phyloP scores from a whole-genome alignment of 2,797 vertebrate species.

The Intellagama lesueurii region DNA sequence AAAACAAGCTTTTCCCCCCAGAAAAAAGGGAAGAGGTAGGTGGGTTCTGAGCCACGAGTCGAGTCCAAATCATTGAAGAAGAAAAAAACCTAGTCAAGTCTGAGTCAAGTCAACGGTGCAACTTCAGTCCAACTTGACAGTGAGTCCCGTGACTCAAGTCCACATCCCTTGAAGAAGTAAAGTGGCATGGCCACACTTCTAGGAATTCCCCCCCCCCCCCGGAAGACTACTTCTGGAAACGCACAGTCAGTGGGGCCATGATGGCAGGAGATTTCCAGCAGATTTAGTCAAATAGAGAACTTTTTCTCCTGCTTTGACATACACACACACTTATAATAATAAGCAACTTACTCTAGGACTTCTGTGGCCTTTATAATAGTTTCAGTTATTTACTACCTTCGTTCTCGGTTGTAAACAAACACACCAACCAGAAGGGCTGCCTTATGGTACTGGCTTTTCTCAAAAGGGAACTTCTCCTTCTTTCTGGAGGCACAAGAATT shows the following conservation, averaged over 20 bases:
- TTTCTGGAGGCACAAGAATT: conserved; percentile 5
- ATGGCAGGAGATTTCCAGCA: too few relatives aligned
- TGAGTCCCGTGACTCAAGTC: too few relatives aligned
- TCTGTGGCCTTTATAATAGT: conserved; percentile 15
- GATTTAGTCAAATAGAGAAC: not conserved
- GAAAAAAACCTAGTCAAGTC: too few relatives aligned
- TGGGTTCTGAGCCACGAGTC: too few relatives aligned
- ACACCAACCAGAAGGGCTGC: not conserved
- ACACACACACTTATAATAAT: not conserved
- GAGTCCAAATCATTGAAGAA: too few relatives aligned
- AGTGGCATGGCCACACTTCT: too few relatives aligned
- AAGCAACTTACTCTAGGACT: not conserved
- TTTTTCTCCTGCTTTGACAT: not conserved
- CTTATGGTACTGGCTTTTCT: conserved; percentile 43
- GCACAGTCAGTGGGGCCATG: too few relatives aligned
- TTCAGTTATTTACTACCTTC: conserved; percentile 53
- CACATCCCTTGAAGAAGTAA: not conserved
- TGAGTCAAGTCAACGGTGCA: too few relatives aligned
- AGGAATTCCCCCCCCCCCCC: not conserved
- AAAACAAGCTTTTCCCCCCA: too few relatives aligned
- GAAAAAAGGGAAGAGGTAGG: too few relatives aligned
- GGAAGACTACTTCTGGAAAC: not conserved
- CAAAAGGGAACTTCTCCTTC: not conserved
- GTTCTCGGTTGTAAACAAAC: not conserved
- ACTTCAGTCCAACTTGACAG: too few relatives aligned